phyloP scores from a whole-genome alignment of 2,888 invertebrate species.

The Lepetodrilus schrolli region DNA sequence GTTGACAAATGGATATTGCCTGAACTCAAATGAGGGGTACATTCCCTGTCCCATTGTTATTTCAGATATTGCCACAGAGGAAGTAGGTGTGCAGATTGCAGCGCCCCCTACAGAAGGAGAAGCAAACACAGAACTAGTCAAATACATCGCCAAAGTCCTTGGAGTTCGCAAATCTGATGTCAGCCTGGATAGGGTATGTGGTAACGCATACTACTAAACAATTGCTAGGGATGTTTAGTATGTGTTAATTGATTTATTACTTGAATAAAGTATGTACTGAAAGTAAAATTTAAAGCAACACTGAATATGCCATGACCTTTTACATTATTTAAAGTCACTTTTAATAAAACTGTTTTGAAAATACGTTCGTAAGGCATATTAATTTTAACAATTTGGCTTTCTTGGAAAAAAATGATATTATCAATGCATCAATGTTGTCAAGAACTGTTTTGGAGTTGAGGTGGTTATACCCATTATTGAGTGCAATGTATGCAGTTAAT shows the following conservation, averaged over 20 bases:
- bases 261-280: too few relatives aligned
- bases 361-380: background rate
- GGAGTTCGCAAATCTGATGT: conserved; percentile 83
- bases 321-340: background rate
- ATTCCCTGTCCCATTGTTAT: background rate
- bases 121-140: conserved; percentile 85
- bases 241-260: too few relatives aligned
- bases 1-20: background rate
- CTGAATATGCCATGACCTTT: background rate
- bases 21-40: background rate
- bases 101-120: conserved; percentile 89
- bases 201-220: too few relatives aligned
- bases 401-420: too few relatives aligned
- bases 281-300: too few relatives aligned
- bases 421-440: too few relatives aligned
- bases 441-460: too few relatives aligned
- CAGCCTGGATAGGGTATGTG: conserved; percentile 79
- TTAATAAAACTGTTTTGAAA: background rate
- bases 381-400: too few relatives aligned
- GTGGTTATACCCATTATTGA: too few relatives aligned
- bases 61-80: conserved; percentile 76
- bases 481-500: too few relatives aligned
- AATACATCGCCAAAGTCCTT: conserved; percentile 83
- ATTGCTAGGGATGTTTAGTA: background rate
- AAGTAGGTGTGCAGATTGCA: conserved; percentile 84